Evolutionary conservation across 2,888 invertebrate genomes (phyloP), one percentile per base, ranked within the genome.

Genomic region (Philopedon plagiatum): DNA sequence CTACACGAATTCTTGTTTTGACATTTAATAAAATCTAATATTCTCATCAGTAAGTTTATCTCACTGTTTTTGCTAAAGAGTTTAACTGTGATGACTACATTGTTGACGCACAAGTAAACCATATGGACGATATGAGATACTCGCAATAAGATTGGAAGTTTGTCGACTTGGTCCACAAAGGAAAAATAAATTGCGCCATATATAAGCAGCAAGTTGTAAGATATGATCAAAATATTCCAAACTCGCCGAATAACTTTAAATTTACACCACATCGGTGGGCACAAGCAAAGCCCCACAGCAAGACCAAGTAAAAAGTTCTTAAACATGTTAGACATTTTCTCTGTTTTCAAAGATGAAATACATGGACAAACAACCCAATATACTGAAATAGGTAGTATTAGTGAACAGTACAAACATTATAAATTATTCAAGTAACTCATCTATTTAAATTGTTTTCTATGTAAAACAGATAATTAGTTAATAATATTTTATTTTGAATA

Each of bases 251-350:
- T 29, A 9, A 54, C 2, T 29, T n/a, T 29, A 8, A 15, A 54
- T 29, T 29, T 29, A 18, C 51, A 54, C 51, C 51, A 54, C 51
- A 54, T 54, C 2, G 51, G 51, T 13, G 51, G 51, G 29, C 29
- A 54, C 7, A 54, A 13, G 29, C 13, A 54, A 1, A 29, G 7
- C 1, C 29, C 8, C 9, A 54, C 29, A 9, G 15, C 15, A 0
- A 54, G 3, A 0, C 7, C 29, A 7, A 54, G 9, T 13, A 54
- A 7, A 0, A 15, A 15, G 29, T 29, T 54, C 18, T 54, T 54
- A 9, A 54, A 9, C 5, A 29, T 15, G 15, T 15, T 8, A 29
- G 1, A 0, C 51, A 54, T 54, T 29, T 29, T 29, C 8, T 7
- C 5, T n/a, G 2, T 0, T 49, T 13, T 13, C n/a, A 2, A 1